A percentile compares a stretch with the other conserved stretches of the same genome.
These are phyloP conservation scores for Turritopsis rubra DNA, from an alignment of 30 jellyfish, hydroid and myxozoan genomes.

Conservation along the genomic window DNA sequence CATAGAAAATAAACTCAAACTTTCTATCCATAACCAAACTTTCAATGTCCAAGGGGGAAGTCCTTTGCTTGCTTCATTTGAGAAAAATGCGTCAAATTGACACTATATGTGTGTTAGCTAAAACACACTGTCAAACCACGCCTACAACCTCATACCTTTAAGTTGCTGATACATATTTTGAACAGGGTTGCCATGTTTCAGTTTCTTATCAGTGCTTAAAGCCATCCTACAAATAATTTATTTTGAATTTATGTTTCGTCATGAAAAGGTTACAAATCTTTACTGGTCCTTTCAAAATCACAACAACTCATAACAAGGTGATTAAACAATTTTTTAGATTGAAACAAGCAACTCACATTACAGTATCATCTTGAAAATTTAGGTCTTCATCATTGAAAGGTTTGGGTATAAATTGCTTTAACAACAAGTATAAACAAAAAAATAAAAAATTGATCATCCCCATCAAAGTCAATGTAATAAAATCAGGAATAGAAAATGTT, in stretches of 20 bases:
- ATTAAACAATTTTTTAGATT: background rate
- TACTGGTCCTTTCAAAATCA: no score
- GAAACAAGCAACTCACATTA: background rate
- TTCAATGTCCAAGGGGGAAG: no score
- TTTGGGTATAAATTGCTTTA: background rate
- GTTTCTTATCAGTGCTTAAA: slow-evolving; percentile 38
- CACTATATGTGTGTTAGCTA: no score
- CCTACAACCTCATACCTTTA: slow-evolving; percentile 41
- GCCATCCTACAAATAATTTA: slow-evolving; percentile 19
- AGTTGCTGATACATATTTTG: slow-evolving; percentile 27
- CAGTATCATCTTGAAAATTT: background rate
- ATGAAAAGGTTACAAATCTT: background rate
- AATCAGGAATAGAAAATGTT: background rate
- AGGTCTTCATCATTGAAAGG: background rate
- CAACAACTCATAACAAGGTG: no score
- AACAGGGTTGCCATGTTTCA: slow-evolving; percentile 60
- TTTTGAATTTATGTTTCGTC: background rate
- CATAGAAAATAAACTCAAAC: no score
- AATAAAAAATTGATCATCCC: slow-evolving; percentile 24
- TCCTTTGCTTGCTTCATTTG: no score
- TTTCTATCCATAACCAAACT: no score
- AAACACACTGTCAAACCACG: no score
- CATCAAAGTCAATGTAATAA: background rate
- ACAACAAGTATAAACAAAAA: background rate
- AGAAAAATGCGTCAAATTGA: no score